Base-by-base conservation (phyloP, 35 echinoderm and acorn worm species). In the Hemicentrotus pulcherrimus region DNA sequence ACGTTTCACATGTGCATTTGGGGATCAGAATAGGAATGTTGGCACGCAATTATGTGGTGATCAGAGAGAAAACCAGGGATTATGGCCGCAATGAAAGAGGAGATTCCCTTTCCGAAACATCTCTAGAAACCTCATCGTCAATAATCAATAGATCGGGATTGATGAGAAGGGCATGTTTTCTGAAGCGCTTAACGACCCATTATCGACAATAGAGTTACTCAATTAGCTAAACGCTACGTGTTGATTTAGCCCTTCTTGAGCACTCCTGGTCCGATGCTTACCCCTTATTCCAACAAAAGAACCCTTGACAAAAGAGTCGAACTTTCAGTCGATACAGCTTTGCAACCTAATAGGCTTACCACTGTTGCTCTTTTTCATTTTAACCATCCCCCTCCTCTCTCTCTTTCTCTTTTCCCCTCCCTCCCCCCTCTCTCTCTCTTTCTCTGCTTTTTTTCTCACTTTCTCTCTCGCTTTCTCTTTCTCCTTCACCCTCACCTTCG, bases 151-250 rank as follows among this genome's bases (percentile, higher is more conserved):
- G 47, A 47, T 58, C 48, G 33, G 30, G 13, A 31, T 47, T 31
- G 30, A 93, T 47, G 28, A 93, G 32, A 93, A 31, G 88, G 32
- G 4, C 91, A 58, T 93, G 91, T 93, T 93, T 93, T 93, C 48
- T 28, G 13, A 46, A 31, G n/a, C n/a, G 47, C 32, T 93, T 93
- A 93, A 93, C 32, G 2, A 47, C 48, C 91, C 48, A 93, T 93
- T 93, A 93, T 58, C 91, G 48, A 93, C 91, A 93, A 93, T 50
- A 58, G 91, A 47, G 88, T 90, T 45, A 90, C 88, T 90, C 88
- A 45, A 90, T 90, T 90, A 90, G 88, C 88, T 33, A 90, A 47
- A 90, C 65, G 18, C 65, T 78, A 78, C 65, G n/a, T 78, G 65
- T 78, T 78, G 65, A 78, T 78, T 78, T 78, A 78, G 65, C 65